Evolutionary conservation across 92 coral and sea anemone species (phyloP), one percentile per base, ranked within the genome.

Genomic region (Epizoanthus fatuus): DNA sequence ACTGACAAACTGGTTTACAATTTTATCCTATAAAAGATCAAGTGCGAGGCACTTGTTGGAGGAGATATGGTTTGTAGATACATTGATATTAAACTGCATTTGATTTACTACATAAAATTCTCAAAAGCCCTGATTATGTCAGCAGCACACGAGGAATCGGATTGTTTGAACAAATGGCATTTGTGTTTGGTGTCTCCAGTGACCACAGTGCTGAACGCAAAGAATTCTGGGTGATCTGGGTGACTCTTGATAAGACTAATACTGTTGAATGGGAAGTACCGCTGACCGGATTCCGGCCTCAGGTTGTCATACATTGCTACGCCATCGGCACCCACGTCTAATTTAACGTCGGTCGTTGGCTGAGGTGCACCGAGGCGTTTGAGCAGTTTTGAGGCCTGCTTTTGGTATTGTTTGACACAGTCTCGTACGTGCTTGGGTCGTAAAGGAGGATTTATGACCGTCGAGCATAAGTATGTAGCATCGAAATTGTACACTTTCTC

Each of bases 111-210:
- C 75, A 90, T 63, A 76, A 90, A 90, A 63, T 63, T 80, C 84
- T 90, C 93, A 53, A 90, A 90, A 69, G 86, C 97, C 38, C 75
- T 73, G 80, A 82, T 86, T 32, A 93, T 86, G n/a, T 89, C 97
- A 6, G 69, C 89, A 60, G 69, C 62, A 39, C 90, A 77, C 4
- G 89, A 85, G 45, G 69, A 91, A 44, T 80, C 87, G n/a, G 90
- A 89, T 74, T 90, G 96, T 49, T 83, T 59, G 79, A 95, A 95
- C 81, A 97, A 83, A 70, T 97, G 99, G 54, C 99, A 97, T 69
- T 97, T 97, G 86, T 97, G 99, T 59, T 97, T 97, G n/a, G 99
- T 92, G 90, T 95, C 95, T 10, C 99, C 99, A 3, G 94, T 93
- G 86, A 97, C 99, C 2, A 92, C 80, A 4, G 96, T 91, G 9